Percentiles rank a stretch among this genome's conserved stretches.
phyloP scores from a whole-genome alignment of 2,113 vertebrate species.

The Dipodomys spectabilis region DNA sequence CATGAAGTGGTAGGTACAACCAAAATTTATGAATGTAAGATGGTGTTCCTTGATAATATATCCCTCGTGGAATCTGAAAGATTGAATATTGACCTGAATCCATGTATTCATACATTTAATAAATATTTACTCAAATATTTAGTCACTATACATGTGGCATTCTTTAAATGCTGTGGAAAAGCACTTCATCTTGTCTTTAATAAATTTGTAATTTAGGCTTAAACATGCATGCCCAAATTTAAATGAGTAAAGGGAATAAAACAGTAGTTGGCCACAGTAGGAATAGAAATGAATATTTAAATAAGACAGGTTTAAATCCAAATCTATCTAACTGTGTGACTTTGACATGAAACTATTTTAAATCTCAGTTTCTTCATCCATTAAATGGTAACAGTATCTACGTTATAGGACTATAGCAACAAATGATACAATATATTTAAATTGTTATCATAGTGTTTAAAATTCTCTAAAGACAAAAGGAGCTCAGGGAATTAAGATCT shows the following conservation, averaged over 20 bases:
- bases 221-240: conserved; percentile 14
- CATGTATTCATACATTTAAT: conserved; percentile 52
- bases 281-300: conserved; percentile 25
- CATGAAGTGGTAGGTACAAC: neutral
- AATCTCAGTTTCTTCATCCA: conserved; percentile 4
- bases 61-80: neutral
- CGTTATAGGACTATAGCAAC: neutral
- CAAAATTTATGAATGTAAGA: conserved; percentile 45
- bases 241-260: conserved; percentile 40
- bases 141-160: neutral
- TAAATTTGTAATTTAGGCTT: conserved; percentile 39
- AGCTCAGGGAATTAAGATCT: neutral
- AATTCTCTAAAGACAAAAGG: neutral
- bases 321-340: neutral
- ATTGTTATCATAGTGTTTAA: neutral
- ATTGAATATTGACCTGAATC: conserved; percentile 5
- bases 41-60: conserved; percentile 38
- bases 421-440: neutral
- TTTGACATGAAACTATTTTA: neutral
- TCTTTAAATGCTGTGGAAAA: neutral
- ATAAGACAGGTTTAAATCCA: conserved; percentile 30
- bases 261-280: neutral
- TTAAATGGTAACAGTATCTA: conserved; percentile 34
- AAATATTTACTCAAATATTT: conserved; percentile 47
- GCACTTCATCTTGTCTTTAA: neutral